Conservation (phyloP, 2,888 invertebrate species). For the Chloroclystis v-ata region DNA sequence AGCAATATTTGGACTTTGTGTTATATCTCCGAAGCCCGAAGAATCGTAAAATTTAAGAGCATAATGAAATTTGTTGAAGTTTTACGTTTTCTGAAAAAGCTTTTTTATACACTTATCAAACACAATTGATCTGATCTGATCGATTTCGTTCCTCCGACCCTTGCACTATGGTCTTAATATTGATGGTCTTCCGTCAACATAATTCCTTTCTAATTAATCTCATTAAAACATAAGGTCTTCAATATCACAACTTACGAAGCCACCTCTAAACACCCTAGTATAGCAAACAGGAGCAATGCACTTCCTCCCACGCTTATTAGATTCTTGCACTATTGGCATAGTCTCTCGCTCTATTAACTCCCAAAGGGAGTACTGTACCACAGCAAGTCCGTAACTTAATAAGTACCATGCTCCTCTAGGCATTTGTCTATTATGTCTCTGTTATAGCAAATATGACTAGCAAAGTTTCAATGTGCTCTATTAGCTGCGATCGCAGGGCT, state of each 20-base stretch:
- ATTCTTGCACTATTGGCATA: slow-evolving; percentile 3
- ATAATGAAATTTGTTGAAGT: too few relatives aligned
- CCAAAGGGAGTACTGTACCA: slow-evolving; percentile 1
- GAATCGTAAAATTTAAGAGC: neutral
- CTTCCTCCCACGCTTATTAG: slow-evolving; percentile 3
- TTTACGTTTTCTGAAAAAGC: neutral
- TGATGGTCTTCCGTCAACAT: too few relatives aligned
- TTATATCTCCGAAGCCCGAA: neutral
- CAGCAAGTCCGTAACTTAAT: neutral
- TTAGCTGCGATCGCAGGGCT: too few relatives aligned
- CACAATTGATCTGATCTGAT: too few relatives aligned
- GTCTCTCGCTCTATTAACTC: slow-evolving; percentile 3
- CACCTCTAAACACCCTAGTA: neutral
- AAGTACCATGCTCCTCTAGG: neutral
- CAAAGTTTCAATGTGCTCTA: too few relatives aligned
- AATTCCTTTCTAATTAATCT: too few relatives aligned
- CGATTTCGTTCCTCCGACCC: too few relatives aligned
- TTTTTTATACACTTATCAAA: too few relatives aligned
- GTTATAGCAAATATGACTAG: neutral
- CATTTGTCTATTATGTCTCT: neutral
- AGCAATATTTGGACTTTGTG: neutral
- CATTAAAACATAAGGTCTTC: too few relatives aligned
- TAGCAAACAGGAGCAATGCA: neutral
- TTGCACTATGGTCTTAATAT: too few relatives aligned
- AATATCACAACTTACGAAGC: too few relatives aligned